These are phyloP conservation scores for Chrysomela aeneicollis DNA, from an alignment of 2,888 invertebrate species.

Conservation along the genomic window DNA sequence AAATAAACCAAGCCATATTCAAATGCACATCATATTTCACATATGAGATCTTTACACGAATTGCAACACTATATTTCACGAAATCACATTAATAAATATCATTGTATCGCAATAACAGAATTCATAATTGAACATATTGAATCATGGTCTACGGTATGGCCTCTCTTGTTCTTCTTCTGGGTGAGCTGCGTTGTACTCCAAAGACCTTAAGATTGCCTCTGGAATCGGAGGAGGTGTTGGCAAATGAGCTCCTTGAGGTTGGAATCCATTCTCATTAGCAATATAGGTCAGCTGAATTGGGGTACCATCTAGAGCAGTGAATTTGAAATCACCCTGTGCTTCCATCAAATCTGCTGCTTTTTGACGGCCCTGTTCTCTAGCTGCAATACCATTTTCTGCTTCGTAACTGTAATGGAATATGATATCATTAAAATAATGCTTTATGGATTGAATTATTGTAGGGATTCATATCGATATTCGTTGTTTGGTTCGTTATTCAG, in stretches of 20 bases:
- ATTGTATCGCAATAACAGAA: slow-evolving; percentile 20
- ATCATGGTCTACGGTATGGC: slow-evolving; percentile 35
- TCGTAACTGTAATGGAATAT: slow-evolving; percentile 50
- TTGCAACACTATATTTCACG: slow-evolving; percentile 30
- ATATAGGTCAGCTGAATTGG: slow-evolving; percentile 57
- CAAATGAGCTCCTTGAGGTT: slow-evolving; percentile 63
- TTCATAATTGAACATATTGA: not conserved
- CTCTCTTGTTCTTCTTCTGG: slow-evolving; percentile 62
- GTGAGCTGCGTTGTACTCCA: slow-evolving; percentile 72
- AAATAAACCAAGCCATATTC: not conserved
- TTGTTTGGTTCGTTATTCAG: too few species aligned
- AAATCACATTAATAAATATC: slow-evolving; percentile 32
- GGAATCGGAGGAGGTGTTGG: slow-evolving; percentile 75
- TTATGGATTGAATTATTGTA: too few species aligned
- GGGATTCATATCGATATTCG: too few species aligned
- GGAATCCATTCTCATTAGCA: slow-evolving; percentile 71
- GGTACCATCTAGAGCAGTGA: slow-evolving; percentile 70
- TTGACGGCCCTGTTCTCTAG: slow-evolving; percentile 57
- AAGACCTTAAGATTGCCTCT: slow-evolving; percentile 71
- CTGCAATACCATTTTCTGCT: slow-evolving; percentile 64
- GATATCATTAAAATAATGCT: too few species aligned
- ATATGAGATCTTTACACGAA: slow-evolving; percentile 21
- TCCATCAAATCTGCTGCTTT: slow-evolving; percentile 63
- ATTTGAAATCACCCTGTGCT: slow-evolving; percentile 65
- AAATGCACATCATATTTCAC: not conserved